Conservation (phyloP, 2,113 vertebrate genomes). For the Danionella cerebrum region DNA sequence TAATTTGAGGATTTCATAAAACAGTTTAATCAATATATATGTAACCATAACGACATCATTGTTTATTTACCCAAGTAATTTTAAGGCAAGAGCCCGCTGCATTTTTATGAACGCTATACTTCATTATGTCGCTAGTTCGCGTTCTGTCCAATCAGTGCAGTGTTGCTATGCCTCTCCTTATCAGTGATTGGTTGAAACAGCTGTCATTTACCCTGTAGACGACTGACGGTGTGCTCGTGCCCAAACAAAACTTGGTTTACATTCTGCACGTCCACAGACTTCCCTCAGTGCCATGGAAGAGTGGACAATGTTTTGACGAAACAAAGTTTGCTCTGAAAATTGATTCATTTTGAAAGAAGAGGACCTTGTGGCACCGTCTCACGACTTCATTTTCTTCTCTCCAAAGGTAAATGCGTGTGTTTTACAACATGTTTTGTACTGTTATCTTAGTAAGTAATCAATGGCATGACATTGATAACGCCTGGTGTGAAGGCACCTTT, state of each 20-base stretch:
- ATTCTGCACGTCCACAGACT: slow-evolving; percentile 62
- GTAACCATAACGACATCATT: too few relatives aligned
- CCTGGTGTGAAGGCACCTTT: too few relatives aligned
- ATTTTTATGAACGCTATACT: too few relatives aligned
- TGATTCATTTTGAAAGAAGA: slow-evolving; percentile 44
- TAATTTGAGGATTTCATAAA: too few relatives aligned
- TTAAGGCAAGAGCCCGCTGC: too few relatives aligned
- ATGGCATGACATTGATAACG: too few relatives aligned
- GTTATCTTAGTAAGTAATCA: too few relatives aligned
- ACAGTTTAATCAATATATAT: too few relatives aligned
- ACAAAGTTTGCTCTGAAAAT: slow-evolving; percentile 36
- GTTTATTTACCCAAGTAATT: too few relatives aligned
- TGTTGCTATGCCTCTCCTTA: slow-evolving; percentile 58
- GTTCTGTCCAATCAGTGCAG: slow-evolving; percentile 47
- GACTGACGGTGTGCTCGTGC: slow-evolving; percentile 20
- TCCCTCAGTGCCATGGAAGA: slow-evolving; percentile 21
- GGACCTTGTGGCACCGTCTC: slow-evolving; percentile 47
- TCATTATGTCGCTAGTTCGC: background rate
- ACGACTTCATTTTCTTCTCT: slow-evolving; percentile 52
- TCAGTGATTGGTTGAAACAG: slow-evolving; percentile 48
- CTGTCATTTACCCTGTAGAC: slow-evolving; percentile 44
- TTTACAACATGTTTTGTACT: too few relatives aligned
- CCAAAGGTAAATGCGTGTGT: slow-evolving; percentile 55
- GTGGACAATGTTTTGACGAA: slow-evolving; percentile 26
- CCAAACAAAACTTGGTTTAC: slow-evolving; percentile 52